Evolutionary conservation across 2,888 invertebrate species (phyloP).

Genomic region (Nudaria mundana): DNA sequence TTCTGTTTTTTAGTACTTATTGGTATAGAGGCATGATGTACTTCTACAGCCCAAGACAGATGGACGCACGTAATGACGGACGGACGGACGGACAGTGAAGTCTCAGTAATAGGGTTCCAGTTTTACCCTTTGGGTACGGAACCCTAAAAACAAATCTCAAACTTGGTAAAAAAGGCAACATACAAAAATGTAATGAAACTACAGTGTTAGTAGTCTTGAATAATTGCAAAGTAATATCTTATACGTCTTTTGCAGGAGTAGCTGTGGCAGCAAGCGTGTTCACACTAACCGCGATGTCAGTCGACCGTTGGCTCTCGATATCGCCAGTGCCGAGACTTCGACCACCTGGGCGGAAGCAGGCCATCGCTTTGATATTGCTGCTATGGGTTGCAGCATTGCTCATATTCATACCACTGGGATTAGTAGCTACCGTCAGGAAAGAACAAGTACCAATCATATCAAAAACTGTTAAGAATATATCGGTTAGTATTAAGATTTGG

Average conservation of each 20-base stretch:
- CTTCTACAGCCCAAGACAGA: no score
- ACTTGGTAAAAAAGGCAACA: no score
- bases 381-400: conserved; percentile 85
- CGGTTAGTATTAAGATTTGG: conserved; percentile 50
- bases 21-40: no score
- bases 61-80: no score
- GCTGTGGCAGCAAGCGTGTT: conserved; percentile 89
- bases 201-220: no score
- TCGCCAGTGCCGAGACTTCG: conserved; percentile 81
- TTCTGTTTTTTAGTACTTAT: no score
- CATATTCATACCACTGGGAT: conserved; percentile 85
- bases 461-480: conserved; percentile 54
- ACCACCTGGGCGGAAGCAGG: conserved; percentile 84
- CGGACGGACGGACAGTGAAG: no score
- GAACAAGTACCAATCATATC: conserved; percentile 65
- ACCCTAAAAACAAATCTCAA: no score
- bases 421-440: conserved; percentile 65
- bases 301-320: conserved; percentile 89
- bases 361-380: conserved; percentile 81
- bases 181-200: no score
- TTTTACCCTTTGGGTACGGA: no score
- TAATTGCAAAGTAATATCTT: no score
- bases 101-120: no score
- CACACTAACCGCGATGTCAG: conserved; percentile 88
- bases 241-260: conserved; percentile 79